phyloP scores from a whole-genome alignment of 1,140 invertebrate genomes.

The Maconellicoccus hirsutus region DNA sequence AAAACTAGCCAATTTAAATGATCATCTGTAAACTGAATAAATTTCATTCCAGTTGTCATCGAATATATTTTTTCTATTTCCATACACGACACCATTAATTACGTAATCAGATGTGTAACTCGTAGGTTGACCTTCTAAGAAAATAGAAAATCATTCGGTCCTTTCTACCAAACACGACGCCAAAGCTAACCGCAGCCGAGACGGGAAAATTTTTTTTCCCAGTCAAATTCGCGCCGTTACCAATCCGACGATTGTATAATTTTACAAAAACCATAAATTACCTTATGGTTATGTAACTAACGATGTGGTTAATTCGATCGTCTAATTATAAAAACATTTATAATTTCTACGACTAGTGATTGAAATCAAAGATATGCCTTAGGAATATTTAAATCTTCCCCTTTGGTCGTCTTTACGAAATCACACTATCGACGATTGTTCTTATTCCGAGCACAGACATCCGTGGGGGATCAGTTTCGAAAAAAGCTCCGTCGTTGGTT shows the following conservation, averaged over 20 bases:
- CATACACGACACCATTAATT: background rate
- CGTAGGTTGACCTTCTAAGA: background rate
- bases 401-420: background rate
- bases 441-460: too few relatives aligned
- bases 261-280: constrained; percentile 4
- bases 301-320: background rate
- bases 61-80: background rate
- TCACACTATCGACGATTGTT: too few relatives aligned
- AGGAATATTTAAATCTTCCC: background rate
- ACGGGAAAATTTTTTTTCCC: too few relatives aligned
- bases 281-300: background rate
- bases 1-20: background rate
- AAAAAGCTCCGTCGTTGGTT: too few relatives aligned
- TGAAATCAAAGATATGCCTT: background rate
- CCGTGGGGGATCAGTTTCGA: too few relatives aligned
- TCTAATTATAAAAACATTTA: background rate
- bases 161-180: background rate
- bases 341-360: background rate
- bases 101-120: background rate
- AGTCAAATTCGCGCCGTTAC: background rate
- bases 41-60: background rate
- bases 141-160: background rate
- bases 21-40: background rate
- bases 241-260: background rate
- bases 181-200: too few relatives aligned